phyloP scores from a whole-genome alignment of 2,888 invertebrate species.

The Imbricaverruca yamaguchii region DNA sequence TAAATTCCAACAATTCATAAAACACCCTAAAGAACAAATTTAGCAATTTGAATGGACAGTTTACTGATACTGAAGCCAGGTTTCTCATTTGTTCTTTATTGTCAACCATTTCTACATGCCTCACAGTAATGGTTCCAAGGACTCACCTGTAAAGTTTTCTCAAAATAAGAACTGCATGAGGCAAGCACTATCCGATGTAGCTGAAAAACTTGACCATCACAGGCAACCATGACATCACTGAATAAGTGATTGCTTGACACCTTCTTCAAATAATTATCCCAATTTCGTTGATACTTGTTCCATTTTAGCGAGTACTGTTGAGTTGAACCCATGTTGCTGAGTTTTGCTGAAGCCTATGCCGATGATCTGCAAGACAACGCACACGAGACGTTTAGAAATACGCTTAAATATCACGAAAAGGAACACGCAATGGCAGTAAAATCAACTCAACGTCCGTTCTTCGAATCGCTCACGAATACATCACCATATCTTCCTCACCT shows the following conservation, averaged over 20 bases:
- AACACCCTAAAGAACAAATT: too few species aligned
- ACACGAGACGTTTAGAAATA: not conserved
- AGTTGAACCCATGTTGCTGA: slow-evolving; percentile 40
- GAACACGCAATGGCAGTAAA: too few species aligned
- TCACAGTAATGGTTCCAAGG: not conserved
- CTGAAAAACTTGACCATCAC: slow-evolving; percentile 6
- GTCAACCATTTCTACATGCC: too few species aligned
- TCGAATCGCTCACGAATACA: too few species aligned
- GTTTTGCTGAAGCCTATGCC: not conserved
- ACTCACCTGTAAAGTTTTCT: slow-evolving; percentile 6
- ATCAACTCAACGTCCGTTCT: too few species aligned
- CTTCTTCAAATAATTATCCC: not conserved
- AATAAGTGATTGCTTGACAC: not conserved
- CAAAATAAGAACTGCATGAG: slow-evolving; percentile 15
- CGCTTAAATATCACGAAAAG: too few species aligned
- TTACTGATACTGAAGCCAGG: too few species aligned
- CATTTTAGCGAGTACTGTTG: slow-evolving; percentile 78
- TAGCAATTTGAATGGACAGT: too few species aligned
- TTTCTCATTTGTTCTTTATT: too few species aligned
- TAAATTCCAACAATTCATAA: too few species aligned
- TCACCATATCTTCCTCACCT: too few species aligned
- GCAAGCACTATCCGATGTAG: slow-evolving; percentile 21
- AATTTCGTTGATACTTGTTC: slow-evolving; percentile 69
- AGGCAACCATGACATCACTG: slow-evolving; percentile 17
- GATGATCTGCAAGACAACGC: not conserved